A percentile compares a stretch with the other conserved stretches of the same genome.
Conservation (phyloP, 1,140 invertebrate genomes). For the Palaemon carinicauda region DNA sequence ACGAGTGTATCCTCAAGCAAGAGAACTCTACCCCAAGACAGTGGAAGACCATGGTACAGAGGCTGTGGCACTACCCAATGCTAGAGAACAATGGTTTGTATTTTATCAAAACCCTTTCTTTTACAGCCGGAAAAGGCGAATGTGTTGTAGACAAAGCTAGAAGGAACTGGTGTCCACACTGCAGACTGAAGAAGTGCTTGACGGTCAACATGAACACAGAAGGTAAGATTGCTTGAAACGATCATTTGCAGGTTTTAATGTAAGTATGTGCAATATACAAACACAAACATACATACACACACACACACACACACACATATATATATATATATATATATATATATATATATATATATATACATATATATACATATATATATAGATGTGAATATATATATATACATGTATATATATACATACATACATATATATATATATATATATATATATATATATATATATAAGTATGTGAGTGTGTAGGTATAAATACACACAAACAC, state of each 20-base stretch:
- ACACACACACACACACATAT: neutral
- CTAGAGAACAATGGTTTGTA: too few relatives aligned
- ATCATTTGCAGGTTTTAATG: neutral
- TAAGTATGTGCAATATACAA: neutral
- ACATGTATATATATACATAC: neutral
- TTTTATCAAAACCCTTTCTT: too few relatives aligned
- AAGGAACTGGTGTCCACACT: constrained; percentile 88
- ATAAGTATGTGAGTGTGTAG: neutral
- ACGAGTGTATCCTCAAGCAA: too few relatives aligned
- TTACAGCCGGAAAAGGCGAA: constrained; percentile 74
- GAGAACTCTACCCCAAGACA: too few relatives aligned
- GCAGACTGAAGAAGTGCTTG: constrained; percentile 82
- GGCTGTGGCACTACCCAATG: too few relatives aligned
- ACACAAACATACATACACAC: neutral
- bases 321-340: neutral
- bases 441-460: neutral
- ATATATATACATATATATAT: neutral
- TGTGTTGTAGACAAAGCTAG: constrained; percentile 83
- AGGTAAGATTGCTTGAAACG: constrained; percentile 68
- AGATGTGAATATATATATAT: neutral
- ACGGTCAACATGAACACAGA: constrained; percentile 79
- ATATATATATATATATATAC: neutral
- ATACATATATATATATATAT: neutral
- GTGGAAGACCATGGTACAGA: too few relatives aligned
- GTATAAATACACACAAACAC: too few relatives aligned